Conservation (phyloP, 2,888 invertebrate species). For the Plebejus argus region DNA sequence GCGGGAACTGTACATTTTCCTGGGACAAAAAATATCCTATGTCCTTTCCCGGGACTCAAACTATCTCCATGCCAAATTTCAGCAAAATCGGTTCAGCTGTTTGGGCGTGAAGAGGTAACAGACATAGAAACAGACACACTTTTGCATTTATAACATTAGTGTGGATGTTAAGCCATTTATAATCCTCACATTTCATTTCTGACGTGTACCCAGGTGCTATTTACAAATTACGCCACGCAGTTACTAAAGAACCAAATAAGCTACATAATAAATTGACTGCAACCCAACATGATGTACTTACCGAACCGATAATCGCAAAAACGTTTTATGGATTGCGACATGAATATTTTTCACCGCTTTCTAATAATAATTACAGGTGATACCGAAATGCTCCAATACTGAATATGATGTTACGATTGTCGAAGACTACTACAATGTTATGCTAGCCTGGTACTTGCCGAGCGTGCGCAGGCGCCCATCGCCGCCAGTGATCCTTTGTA, state of each 20-base stretch:
- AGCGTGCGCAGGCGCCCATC: conserved; percentile 49
- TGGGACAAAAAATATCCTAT: no score
- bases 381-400: conserved; percentile 41
- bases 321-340: neutral
- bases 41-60: no score
- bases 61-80: no score
- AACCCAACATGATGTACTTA: neutral
- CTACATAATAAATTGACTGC: neutral
- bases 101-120: no score
- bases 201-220: neutral
- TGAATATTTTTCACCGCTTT: conserved; percentile 25
- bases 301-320: neutral
- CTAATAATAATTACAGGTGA: neutral
- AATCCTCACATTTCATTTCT: neutral
- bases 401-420: conserved; percentile 34
- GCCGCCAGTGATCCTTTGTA: conserved; percentile 75
- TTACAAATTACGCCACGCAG: neutral
- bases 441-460: conserved; percentile 35
- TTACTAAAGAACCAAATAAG: neutral
- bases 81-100: no score
- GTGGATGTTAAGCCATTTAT: neutral
- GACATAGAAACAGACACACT: no score
- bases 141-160: no score
- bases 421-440: conserved; percentile 39
- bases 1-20: no score